phyloP scores from a whole-genome alignment of 53 echinoderm and acorn worm species.

The Holothuria leucospilota region DNA sequence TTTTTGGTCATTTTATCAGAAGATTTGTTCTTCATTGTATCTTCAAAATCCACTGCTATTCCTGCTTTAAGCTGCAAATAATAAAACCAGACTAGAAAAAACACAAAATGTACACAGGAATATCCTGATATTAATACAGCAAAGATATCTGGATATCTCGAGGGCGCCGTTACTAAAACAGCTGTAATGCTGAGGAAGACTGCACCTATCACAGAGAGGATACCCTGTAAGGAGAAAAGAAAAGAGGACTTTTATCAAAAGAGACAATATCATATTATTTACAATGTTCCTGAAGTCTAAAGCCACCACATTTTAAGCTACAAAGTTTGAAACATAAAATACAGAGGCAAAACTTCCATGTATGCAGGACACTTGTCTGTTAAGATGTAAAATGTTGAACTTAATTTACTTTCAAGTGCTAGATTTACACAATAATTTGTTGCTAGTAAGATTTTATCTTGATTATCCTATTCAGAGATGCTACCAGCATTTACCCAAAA shows the following conservation, averaged over 20 bases:
- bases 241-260: not conserved
- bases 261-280: no score
- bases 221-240: slow-evolving; percentile 60
- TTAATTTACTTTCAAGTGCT: no score
- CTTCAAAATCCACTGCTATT: not conserved
- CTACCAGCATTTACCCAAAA: no score
- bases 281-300: no score
- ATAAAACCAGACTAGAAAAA: slow-evolving; percentile 76
- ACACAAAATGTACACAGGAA: slow-evolving; percentile 86
- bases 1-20: not conserved
- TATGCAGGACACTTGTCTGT: no score
- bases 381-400: no score
- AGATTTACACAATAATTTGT: no score
- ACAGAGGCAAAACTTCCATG: no score
- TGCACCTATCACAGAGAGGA: slow-evolving; percentile 70
- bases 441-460: no score
- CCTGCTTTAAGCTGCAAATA: slow-evolving; percentile 63
- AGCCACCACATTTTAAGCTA: no score
- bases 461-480: no score
- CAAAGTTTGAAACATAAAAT: no score
- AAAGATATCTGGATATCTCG: slow-evolving; percentile 84
- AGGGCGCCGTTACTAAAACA: slow-evolving; percentile 66
- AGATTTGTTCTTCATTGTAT: not conserved
- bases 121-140: slow-evolving; percentile 81
- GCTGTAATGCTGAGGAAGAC: slow-evolving; percentile 59